Conservation (phyloP, 2,797 vertebrate genomes). For the Myiothlypis chrysogaster region DNA sequence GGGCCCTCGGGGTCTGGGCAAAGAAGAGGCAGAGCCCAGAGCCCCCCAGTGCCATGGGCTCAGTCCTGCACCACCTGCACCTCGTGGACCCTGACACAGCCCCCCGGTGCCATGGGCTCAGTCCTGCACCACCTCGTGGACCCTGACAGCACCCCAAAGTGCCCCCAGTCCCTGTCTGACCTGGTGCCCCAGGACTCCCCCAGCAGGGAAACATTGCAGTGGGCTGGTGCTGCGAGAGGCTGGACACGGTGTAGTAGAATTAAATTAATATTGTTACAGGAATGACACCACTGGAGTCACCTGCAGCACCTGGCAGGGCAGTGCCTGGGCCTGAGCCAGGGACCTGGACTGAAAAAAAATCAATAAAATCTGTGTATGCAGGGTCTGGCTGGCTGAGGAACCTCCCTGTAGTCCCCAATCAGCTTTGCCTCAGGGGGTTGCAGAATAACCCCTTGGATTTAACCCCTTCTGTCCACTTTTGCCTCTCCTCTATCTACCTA, state of each 20-base stretch:
- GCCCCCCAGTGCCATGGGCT: not conserved
- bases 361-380: not conserved
- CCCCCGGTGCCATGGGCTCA: no score
- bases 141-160: not conserved
- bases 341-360: not conserved
- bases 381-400: not conserved
- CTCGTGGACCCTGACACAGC: not conserved
- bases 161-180: not conserved
- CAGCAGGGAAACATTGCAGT: not conserved
- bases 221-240: rapidly evolving
- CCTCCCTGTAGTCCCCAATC: not conserved
- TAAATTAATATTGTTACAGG: not conserved
- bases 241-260: not conserved
- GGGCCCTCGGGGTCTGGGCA: no score
- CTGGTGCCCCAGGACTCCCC: not conserved
- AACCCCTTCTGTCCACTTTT: not conserved
- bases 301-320: not conserved
- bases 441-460: not conserved
- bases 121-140: not conserved
- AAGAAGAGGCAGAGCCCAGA: not conserved
- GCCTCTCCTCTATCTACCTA: not conserved
- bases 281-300: not conserved
- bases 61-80: not conserved
- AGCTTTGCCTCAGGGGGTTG: not conserved
- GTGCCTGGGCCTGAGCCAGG: not conserved